Evolutionary conservation across 53 echinoderm and acorn worm genomes (phyloP), one percentile per base, ranked within the genome.

Genomic region (Crossaster papposus): DNA sequence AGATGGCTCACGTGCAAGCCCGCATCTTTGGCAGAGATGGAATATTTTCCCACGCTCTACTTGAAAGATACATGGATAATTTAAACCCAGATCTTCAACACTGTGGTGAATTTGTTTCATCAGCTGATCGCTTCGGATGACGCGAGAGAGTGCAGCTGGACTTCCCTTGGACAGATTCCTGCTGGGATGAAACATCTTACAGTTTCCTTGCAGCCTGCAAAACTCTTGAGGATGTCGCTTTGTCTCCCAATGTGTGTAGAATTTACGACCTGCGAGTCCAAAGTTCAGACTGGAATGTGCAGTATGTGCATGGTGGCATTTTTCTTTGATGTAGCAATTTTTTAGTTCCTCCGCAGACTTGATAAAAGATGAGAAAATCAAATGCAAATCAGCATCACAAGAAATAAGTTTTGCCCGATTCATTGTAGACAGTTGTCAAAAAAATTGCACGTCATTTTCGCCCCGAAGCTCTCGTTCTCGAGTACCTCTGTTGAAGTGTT

Each of bases 1-100:
- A 83, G 83, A 70, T 83, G 65, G 65, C 64, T 82, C 17, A 35
- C 32, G 44, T 80, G 58, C 20, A n/a, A n/a, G n/a, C n/a, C n/a
- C n/a, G 54, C 5, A 29, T 22, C 33, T 20, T n/a, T 53, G 30
- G 64, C 34, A 23, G 63, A 28, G 31, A 55, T 7, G 26, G 36
- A 35, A 37, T 18, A 38, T 38, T 44, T 83, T 83, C 83, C 83
- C 83, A 70, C 65, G 83, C 83, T 83, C 70, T 83, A 37, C 83
- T 70, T 83, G 23, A 50, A 37, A 33, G 82, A 65, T 82, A 78
- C n/a, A n/a, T n/a, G n/a, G n/a, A n/a, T n/a, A n/a, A n/a, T n/a
- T n/a, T n/a, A 78, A 36, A 23, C 30, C 37, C 12, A 65, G 82
- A 65, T 68, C 65, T 64, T 82, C n/a, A 36, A 14, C 34, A 36